These are phyloP conservation scores for Diaprepes abbreviatus DNA, from an alignment of 2,888 invertebrate species.

Conservation along the genomic window DNA sequence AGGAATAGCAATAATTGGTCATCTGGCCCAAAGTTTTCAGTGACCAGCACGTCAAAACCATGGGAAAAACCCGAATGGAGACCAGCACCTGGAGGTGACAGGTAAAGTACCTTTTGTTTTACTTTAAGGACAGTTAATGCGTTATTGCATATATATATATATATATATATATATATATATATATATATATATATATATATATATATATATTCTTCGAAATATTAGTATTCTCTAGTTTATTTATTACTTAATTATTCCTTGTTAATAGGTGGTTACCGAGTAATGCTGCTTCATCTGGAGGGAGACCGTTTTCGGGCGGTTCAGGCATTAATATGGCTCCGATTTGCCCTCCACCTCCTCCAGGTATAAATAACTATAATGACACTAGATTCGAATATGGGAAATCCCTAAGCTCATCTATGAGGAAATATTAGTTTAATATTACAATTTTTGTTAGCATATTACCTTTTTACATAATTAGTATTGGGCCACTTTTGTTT, in stretches of 20 bases:
- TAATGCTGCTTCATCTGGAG: slow-evolving; percentile 38
- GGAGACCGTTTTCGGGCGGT: slow-evolving; percentile 57
- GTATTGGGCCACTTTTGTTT: no score
- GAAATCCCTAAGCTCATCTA: slow-evolving; percentile 37
- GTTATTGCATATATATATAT: no score
- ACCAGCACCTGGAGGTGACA: slow-evolving; percentile 47
- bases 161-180: no score
- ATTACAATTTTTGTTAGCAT: no score
- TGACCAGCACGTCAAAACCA: slow-evolving; percentile 48
- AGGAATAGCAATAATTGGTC: slow-evolving; percentile 22
- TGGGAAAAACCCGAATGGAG: slow-evolving; percentile 56
- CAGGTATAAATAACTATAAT: slow-evolving; percentile 63
- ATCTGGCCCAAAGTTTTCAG: slow-evolving; percentile 9
- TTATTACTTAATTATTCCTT: neutral
- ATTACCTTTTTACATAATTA: no score
- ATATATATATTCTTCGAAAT: no score
- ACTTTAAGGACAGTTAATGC: no score
- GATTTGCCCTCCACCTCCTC: slow-evolving; percentile 61
- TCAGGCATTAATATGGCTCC: slow-evolving; percentile 53
- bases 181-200: no score
- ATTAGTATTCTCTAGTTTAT: no score
- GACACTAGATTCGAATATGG: slow-evolving; percentile 59
- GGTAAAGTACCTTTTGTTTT: slow-evolving; percentile 41
- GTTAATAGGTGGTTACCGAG: slow-evolving; percentile 52
- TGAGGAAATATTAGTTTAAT: slow-evolving; percentile 49